phyloP scores from a whole-genome alignment of 2,888 invertebrate species.

The Glyphotaelius pellucidus region DNA sequence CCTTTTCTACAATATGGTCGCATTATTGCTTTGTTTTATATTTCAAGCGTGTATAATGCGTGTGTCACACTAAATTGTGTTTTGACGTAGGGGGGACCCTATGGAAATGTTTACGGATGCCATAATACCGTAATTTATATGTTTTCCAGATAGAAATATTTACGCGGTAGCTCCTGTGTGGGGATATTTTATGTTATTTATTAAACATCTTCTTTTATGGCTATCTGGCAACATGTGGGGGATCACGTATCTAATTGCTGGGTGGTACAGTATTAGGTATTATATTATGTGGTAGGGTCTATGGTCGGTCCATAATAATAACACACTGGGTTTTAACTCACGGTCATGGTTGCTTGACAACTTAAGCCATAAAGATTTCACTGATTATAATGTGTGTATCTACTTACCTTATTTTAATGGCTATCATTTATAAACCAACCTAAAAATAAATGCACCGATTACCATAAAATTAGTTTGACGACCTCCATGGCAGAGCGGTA shows the following conservation, averaged over 20 bases:
- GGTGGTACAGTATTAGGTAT: background rate
- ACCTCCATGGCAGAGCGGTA: background rate
- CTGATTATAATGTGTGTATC: background rate
- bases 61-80: conserved; percentile 63
- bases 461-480: background rate
- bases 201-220: conserved; percentile 43
- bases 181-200: conserved; percentile 40
- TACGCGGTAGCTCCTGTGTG: conserved; percentile 45
- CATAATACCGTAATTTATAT: conserved; percentile 61
- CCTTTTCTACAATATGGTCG: conserved; percentile 36
- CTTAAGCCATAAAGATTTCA: background rate
- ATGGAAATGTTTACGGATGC: conserved; percentile 51
- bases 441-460: background rate
- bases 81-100: conserved; percentile 57
- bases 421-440: background rate
- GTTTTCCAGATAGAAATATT: conserved; percentile 61
- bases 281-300: background rate
- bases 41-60: conserved; percentile 56
- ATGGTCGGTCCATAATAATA: background rate
- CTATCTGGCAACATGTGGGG: conserved; percentile 35
- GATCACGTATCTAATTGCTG: conserved; percentile 27
- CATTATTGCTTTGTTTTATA: conserved; percentile 62
- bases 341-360: conserved; percentile 2
- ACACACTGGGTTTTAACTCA: background rate
- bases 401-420: background rate